Evolutionary conservation across 1,140 invertebrate species (phyloP), one percentile per base, ranked within the genome.

Genomic region (Lethocerus indicus): DNA sequence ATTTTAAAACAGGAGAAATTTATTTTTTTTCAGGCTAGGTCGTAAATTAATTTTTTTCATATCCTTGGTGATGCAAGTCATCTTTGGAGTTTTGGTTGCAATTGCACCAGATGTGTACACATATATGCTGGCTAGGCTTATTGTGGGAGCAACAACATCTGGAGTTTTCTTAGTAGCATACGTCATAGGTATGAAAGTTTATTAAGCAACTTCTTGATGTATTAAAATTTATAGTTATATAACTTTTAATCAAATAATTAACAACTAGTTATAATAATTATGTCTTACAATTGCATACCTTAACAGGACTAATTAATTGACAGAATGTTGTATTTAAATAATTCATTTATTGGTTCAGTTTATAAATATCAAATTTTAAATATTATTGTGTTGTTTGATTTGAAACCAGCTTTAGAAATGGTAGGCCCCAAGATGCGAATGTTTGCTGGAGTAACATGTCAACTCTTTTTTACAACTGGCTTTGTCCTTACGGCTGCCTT

Each of bases 351-450:
- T n/a, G n/a, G n/a, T n/a, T n/a, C n/a, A n/a, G n/a, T n/a, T n/a
- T n/a, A n/a, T n/a, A n/a, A n/a, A n/a, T n/a, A n/a, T n/a, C n/a
- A n/a, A n/a, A n/a, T n/a, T n/a, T n/a, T n/a, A n/a, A n/a, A n/a
- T n/a, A n/a, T n/a, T n/a, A n/a, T n/a, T n/a, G n/a, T n/a, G n/a
- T n/a, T n/a, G n/a, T n/a, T n/a, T n/a, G n/a, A n/a, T n/a, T n/a
- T n/a, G n/a, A n/a, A n/a, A n/a, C n/a, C 56, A 83, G 84, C 81
- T 48, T 70, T 88, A 61, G 86, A 90, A 67, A 83, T 85, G 75
- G 81, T 88, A 14, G 81, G 83, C 1, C 77, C 82, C 0, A 68
- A 70, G 32, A 81, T 79, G 60, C 70, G 86, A 40, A 71, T 79
- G 35, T 68, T 83, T 37, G 80, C 81, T 43, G 84, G 83, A 14